Evolutionary conservation across 2,113 vertebrate species (phyloP).

Genomic region (Atrichornis clamosus): DNA sequence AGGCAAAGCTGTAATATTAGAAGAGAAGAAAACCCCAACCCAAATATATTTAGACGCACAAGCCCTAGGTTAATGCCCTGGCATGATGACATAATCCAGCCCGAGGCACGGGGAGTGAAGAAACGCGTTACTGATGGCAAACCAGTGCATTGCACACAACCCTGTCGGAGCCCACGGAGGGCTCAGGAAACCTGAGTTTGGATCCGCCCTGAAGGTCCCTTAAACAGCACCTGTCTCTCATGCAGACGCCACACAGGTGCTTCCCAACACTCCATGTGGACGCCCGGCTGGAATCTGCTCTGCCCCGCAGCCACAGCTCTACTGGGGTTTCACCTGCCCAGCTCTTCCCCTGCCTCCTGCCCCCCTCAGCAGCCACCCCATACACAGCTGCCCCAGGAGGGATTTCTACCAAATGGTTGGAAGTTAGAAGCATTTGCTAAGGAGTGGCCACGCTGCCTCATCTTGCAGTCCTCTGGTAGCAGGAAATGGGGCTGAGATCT

Average conservation of each 20-base stretch:
- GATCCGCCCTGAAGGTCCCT: not conserved
- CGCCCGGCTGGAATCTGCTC: not conserved
- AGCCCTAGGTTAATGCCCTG: slow-evolving; percentile 16
- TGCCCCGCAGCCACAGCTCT: not conserved
- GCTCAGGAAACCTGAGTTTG: not conserved
- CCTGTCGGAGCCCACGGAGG: not conserved
- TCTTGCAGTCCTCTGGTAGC: not conserved
- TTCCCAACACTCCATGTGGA: not conserved
- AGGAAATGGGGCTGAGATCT: not conserved
- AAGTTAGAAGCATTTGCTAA: not conserved
- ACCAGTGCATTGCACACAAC: not conserved
- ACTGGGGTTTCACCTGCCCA: not conserved
- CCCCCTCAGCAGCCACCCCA: not conserved
- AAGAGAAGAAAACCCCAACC: slow-evolving; percentile 20
- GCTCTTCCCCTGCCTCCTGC: not conserved
- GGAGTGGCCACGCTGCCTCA: not conserved
- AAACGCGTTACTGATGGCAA: not conserved
- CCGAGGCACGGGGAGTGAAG: not conserved
- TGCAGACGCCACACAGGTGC: not conserved
- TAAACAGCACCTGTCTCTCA: not conserved
- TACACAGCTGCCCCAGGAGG: accelerated
- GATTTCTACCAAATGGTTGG: not conserved
- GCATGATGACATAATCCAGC: slow-evolving; percentile 24
- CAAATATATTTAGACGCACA: slow-evolving; percentile 28
- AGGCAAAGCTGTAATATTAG: slow-evolving; percentile 33